A percentile compares a stretch with the other conserved stretches of the same genome.
Conservation (phyloP, 2,888 invertebrate genomes). For the Agriopis leucophaearia region DNA sequence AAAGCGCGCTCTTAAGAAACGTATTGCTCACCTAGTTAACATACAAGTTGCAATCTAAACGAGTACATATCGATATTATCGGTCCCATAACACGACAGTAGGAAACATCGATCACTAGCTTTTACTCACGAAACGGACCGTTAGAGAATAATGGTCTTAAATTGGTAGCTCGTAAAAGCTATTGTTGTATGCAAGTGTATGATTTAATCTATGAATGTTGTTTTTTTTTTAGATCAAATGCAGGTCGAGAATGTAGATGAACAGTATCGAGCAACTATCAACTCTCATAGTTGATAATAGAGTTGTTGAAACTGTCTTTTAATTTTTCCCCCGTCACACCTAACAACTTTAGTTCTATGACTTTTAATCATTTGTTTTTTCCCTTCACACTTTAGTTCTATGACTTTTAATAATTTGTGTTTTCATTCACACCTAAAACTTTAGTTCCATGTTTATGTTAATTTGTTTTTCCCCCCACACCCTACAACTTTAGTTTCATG, state of each 20-base stretch:
- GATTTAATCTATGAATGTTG: slow-evolving; percentile 48
- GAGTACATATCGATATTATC: slow-evolving; percentile 49
- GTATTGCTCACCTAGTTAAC: slow-evolving; percentile 13
- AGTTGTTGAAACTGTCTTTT: slow-evolving; percentile 12
- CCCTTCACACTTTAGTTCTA: too few relatives aligned
- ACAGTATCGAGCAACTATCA: slow-evolving; percentile 37
- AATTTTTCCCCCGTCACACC: too few relatives aligned
- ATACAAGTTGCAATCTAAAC: slow-evolving; percentile 48
- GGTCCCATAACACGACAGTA: slow-evolving; percentile 47
- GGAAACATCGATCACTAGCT: slow-evolving; percentile 57
- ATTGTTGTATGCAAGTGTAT: slow-evolving; percentile 26
- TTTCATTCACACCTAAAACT: too few relatives aligned
- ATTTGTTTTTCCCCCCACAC: too few relatives aligned
- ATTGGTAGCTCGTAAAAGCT: neutral
- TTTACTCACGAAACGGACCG: slow-evolving; percentile 40
- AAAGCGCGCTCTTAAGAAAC: too few relatives aligned
- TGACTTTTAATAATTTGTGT: too few relatives aligned
- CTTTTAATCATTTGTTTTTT: too few relatives aligned
- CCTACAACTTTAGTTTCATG: too few relatives aligned
- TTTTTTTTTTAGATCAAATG: slow-evolving; percentile 49
- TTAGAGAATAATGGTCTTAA: slow-evolving; percentile 41
- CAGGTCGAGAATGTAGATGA: slow-evolving; percentile 52
- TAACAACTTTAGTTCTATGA: too few relatives aligned
- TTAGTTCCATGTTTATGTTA: too few relatives aligned
- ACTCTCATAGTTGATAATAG: slow-evolving; percentile 27